phyloP scores from a whole-genome alignment of 2,888 invertebrate species.

The Lepetodrilus schrolli region DNA sequence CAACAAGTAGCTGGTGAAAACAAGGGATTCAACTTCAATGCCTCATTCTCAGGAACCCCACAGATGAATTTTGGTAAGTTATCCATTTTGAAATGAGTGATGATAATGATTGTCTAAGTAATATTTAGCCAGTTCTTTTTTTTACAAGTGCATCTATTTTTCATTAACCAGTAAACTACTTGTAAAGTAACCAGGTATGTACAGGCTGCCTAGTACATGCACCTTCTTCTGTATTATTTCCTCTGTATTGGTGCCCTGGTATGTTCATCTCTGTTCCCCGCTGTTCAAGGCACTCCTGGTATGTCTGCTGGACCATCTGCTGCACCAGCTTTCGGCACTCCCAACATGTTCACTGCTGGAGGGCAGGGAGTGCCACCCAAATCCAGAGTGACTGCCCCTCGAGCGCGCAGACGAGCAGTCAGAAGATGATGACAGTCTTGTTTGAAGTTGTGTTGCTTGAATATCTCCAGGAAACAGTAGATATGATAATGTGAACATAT shows the following conservation, averaged over 20 bases:
- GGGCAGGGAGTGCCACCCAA: slow-evolving; percentile 2
- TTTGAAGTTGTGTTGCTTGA: no score
- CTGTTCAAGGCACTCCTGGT: neutral
- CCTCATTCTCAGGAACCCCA: slow-evolving; percentile 25
- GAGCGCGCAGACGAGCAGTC: neutral
- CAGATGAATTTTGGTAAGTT: slow-evolving; percentile 34
- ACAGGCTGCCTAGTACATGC: neutral
- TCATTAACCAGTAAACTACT: neutral
- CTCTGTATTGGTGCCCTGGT: no score
- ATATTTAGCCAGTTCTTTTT: no score
- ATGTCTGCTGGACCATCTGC: no score
- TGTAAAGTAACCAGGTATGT: neutral
- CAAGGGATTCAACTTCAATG: slow-evolving; percentile 34
- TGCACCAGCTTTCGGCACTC: neutral
- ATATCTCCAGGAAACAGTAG: no score
- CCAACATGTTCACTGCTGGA: slow-evolving; percentile 16
- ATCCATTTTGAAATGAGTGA: neutral
- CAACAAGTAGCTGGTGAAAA: neutral
- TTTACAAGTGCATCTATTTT: no score
- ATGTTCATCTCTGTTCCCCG: neutral
- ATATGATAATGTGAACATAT: no score
- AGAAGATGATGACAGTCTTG: no score
- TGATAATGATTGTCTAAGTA: neutral
- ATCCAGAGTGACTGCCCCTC: neutral
- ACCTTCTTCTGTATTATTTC: neutral